Evolutionary conservation across 2,797 vertebrate genomes (phyloP).

Genomic region (Selene dorsalis): DNA sequence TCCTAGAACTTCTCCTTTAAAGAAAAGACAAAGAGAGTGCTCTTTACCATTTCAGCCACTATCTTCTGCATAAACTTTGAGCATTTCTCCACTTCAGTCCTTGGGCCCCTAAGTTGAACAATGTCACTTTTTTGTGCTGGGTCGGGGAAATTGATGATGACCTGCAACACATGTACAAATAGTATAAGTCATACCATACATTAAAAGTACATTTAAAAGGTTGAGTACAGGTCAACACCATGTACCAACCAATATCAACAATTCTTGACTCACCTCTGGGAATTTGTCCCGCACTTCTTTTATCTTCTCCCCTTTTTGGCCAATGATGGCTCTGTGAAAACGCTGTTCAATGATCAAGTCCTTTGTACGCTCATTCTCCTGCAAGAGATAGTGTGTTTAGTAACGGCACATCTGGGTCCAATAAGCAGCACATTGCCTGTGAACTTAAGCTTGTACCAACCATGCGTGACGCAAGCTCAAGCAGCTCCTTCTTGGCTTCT

Average conservation of each 20-base stretch:
- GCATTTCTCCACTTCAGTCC: constrained; percentile 98
- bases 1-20: no score
- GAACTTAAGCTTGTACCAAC: constrained; percentile 74
- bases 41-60: constrained; percentile 92
- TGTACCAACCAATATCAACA: not conserved
- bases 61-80: constrained; percentile 98
- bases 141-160: constrained; percentile 99
- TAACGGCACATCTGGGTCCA: not conserved
- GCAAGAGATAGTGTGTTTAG: constrained; percentile 32
- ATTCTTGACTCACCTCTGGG: constrained; percentile 89
- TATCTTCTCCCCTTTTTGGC: constrained; percentile 98
- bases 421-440: not conserved
- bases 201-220: not conserved
- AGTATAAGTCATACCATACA: not conserved
- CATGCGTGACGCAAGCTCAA: constrained; percentile 98
- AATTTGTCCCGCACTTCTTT: constrained; percentile 98
- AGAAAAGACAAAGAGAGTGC: not conserved
- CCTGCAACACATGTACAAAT: constrained; percentile 79
- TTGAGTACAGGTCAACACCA: not conserved
- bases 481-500: constrained; percentile 98
- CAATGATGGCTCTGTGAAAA: constrained; percentile 99
- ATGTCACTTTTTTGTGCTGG: constrained; percentile 96
- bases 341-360: constrained; percentile 98
- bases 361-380: constrained; percentile 99
- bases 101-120: constrained; percentile 95